Conservation (phyloP, 2,888 invertebrate genomes). For the Aspidiotus rigidus region DNA sequence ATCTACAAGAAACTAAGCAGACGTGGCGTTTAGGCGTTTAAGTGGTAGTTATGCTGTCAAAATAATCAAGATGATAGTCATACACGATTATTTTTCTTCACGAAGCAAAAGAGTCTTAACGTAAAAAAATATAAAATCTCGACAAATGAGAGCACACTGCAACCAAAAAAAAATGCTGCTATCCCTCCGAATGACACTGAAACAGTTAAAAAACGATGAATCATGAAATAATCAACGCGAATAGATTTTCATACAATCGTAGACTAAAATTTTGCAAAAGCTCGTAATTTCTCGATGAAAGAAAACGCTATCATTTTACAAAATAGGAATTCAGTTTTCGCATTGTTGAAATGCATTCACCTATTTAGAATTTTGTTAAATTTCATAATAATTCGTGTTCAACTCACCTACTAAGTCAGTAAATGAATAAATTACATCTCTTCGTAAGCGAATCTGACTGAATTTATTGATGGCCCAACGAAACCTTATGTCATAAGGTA, state of each 20-base stretch:
- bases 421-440: conserved; percentile 55
- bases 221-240: too few relatives aligned
- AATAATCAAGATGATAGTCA: neutral
- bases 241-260: neutral
- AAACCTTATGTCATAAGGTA: conserved; percentile 39
- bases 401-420: conserved; percentile 50
- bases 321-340: conserved; percentile 15
- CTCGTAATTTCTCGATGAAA: too few relatives aligned
- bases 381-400: conserved; percentile 6
- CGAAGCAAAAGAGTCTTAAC: conserved; percentile 37
- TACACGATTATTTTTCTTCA: neutral
- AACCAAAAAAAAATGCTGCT: conserved; percentile 54
- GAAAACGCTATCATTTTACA: too few relatives aligned
- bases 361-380: too few relatives aligned
- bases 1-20: too few relatives aligned
- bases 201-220: conserved; percentile 36
- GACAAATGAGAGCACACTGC: conserved; percentile 54
- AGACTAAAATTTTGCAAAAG: neutral
- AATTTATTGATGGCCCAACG: conserved; percentile 40
- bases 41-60: neutral
- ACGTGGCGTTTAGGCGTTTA: too few relatives aligned
- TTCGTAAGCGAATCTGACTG: conserved; percentile 46
- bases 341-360: neutral
- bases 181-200: conserved; percentile 56
- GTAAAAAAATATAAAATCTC: conserved; percentile 50